These are phyloP conservation scores for Desoria tigrina DNA, from an alignment of 2,888 invertebrate species.

Conservation along the genomic window DNA sequence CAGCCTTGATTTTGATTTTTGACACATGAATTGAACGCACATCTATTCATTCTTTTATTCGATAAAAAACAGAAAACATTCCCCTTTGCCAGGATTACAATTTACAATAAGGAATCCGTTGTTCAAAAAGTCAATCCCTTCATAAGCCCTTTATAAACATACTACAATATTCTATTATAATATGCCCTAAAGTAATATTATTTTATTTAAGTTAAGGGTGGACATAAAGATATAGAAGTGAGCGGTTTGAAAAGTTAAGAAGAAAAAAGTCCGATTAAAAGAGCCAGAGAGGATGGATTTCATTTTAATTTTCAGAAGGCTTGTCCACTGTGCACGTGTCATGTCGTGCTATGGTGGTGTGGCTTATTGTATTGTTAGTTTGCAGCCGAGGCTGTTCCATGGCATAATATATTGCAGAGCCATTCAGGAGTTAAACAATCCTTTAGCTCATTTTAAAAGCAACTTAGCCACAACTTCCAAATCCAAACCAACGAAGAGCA, in stretches of 20 bases:
- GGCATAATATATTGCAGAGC: background rate
- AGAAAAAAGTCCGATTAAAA: conserved; percentile 1
- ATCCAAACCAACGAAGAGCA: background rate
- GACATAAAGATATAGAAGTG: background rate
- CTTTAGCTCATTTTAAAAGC: conserved; percentile 8
- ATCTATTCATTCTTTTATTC: background rate
- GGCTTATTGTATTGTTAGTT: conserved; percentile 4
- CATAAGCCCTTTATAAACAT: too few relatives aligned
- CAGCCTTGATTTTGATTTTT: conserved; percentile 6
- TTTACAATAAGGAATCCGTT: too few relatives aligned
- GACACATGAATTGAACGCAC: conserved; percentile 9
- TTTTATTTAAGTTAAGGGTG: too few relatives aligned
- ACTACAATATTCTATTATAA: too few relatives aligned
- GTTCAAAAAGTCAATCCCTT: too few relatives aligned
- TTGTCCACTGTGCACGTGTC: conserved; percentile 8
- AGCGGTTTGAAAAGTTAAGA: background rate
- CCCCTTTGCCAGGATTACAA: too few relatives aligned
- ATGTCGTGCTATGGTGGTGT: conserved; percentile 6
- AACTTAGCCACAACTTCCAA: background rate
- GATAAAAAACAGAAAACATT: too few relatives aligned
- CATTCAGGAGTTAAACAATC: background rate
- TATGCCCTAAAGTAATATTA: too few relatives aligned
- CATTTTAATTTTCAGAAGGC: conserved; percentile 10
- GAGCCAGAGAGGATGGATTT: conserved; percentile 9
- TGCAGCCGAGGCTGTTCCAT: background rate